Conservation (phyloP, 2,113 vertebrate species). For the Xiphophorus couchianus region DNA sequence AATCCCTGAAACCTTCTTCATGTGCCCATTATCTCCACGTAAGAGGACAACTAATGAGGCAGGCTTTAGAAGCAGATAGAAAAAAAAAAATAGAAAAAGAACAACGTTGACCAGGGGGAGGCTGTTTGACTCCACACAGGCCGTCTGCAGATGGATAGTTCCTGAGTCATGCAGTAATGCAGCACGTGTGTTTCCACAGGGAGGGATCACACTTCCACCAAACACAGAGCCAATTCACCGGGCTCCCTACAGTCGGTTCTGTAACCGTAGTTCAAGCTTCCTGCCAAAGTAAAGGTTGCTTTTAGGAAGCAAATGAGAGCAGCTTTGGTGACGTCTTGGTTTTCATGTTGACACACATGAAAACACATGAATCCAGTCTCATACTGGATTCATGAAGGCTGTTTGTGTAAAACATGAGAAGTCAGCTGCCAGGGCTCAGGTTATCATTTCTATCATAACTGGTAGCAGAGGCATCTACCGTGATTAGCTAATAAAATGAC, state of each 20-base stretch:
- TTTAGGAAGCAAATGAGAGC: background rate
- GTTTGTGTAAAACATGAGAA: background rate
- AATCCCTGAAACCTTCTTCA: slow-evolving; percentile 22
- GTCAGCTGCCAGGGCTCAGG: background rate
- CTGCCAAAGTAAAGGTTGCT: slow-evolving; percentile 3
- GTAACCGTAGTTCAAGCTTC: slow-evolving; percentile 2
- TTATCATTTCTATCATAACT: background rate
- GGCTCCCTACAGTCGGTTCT: slow-evolving; percentile 17
- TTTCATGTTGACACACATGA: slow-evolving; percentile 6
- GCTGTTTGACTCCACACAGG: background rate
- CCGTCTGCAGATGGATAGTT: slow-evolving; percentile 15
- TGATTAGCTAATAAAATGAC: background rate
- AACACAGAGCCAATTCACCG: slow-evolving; percentile 58
- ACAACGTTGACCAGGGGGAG: background rate
- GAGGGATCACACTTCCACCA: slow-evolving; percentile 1
- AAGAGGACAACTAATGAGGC: background rate
- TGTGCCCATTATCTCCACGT: background rate
- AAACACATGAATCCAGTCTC: background rate
- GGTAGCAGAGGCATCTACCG: background rate
- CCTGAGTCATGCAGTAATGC: slow-evolving; percentile 33
- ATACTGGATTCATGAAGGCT: background rate
- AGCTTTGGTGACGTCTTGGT: slow-evolving; percentile 6
- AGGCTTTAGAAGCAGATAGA: background rate
- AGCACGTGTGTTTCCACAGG: slow-evolving; percentile 39
- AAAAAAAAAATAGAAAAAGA: slow-evolving; percentile 12